These are phyloP conservation scores for Oenanthe oenanthe DNA, from an alignment of 2,113 vertebrate species.

Conservation along the genomic window DNA sequence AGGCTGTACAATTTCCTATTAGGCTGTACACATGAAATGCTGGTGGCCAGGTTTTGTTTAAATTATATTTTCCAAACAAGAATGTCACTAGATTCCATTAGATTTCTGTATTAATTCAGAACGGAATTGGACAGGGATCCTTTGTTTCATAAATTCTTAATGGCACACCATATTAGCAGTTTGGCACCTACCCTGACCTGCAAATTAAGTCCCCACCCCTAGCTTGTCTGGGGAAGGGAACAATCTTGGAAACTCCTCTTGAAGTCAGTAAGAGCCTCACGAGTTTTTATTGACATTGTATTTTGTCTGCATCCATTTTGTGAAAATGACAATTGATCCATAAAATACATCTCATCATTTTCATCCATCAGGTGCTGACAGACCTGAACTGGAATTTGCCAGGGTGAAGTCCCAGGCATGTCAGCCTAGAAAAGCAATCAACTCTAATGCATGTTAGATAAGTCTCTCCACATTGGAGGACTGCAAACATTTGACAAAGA, in stretches of 20 bases:
- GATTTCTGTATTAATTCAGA: neutral
- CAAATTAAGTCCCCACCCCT: neutral
- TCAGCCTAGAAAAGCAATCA: neutral
- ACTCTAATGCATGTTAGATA: neutral
- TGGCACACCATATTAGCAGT: neutral
- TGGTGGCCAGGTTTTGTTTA: neutral
- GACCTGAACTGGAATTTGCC: neutral
- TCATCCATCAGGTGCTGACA: neutral
- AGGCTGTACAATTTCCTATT: neutral
- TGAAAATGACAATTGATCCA: neutral
- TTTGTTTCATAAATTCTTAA: neutral
- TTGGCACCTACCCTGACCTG: neutral
- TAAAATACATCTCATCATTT: neutral
- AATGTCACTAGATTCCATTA: neutral
- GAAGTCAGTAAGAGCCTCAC: neutral
- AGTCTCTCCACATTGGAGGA: neutral
- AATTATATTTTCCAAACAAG: neutral
- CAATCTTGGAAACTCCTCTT: neutral
- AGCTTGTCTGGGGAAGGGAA: neutral
- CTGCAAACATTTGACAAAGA: neutral
- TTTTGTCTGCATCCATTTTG: neutral
- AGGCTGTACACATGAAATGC: neutral
- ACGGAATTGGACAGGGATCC: neutral
- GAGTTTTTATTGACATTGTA: neutral
- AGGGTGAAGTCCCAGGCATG: neutral